A percentile compares a stretch with the other conserved stretches of the same genome.
phyloP scores from a whole-genome alignment of 2,888 invertebrate species.

The Stegophylla sp. region DNA sequence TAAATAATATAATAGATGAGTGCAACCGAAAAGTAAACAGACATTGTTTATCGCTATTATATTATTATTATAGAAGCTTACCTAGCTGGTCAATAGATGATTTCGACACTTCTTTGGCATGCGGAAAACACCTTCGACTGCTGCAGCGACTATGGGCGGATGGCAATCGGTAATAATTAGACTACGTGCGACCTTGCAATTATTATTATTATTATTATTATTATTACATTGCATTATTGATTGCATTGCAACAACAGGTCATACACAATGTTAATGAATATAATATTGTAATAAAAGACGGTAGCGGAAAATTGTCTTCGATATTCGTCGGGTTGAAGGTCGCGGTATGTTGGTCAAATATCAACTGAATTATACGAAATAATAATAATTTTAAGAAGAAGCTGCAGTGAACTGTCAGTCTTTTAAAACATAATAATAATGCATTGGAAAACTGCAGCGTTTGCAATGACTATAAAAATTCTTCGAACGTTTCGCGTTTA shows the following conservation, averaged over 20 bases:
- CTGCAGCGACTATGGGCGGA: slow-evolving; percentile 23
- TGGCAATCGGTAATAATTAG: slow-evolving; percentile 44
- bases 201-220: too few species aligned
- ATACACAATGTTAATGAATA: slow-evolving; percentile 26
- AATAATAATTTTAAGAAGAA: too few species aligned
- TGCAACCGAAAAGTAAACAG: slow-evolving; percentile 11
- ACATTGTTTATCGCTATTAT: slow-evolving; percentile 17
- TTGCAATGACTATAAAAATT: too few species aligned
- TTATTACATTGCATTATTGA: slow-evolving; percentile 48
- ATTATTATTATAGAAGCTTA: too few species aligned
- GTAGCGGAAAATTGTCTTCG: slow-evolving; percentile 39
- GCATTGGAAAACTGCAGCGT: too few species aligned
- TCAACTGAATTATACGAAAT: neutral
- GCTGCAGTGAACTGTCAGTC: too few species aligned
- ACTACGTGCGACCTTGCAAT: slow-evolving; percentile 52
- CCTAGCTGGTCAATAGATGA: slow-evolving; percentile 18
- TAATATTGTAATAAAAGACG: neutral
- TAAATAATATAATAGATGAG: too few species aligned
- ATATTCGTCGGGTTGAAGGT: slow-evolving; percentile 42
- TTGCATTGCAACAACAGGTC: slow-evolving; percentile 45
- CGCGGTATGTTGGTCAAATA: slow-evolving; percentile 21
- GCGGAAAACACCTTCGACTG: slow-evolving; percentile 56
- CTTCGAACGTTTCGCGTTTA: too few species aligned
- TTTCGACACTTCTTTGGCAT: slow-evolving; percentile 52
- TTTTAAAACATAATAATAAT: too few species aligned